Percentiles rank a stretch among this genome's conserved stretches.
phyloP scores from a whole-genome alignment of 2,888 invertebrate genomes.

The Hanleya hanleyi region DNA sequence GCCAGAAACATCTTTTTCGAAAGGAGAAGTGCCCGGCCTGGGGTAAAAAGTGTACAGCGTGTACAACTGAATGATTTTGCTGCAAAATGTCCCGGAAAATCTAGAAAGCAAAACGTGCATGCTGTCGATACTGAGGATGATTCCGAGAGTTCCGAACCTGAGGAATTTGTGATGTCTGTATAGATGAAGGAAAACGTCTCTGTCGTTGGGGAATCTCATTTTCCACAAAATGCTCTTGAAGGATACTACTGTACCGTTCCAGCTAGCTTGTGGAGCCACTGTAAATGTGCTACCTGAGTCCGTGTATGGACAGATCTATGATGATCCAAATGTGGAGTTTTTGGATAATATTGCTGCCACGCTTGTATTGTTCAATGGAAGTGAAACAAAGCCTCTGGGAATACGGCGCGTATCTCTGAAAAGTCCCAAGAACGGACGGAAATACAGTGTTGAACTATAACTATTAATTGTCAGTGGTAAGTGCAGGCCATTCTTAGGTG shows the following conservation, averaged over 20 bases:
- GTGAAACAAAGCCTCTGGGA: slow-evolving; percentile 26
- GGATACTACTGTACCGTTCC: too few relatives aligned
- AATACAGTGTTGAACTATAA: slow-evolving; percentile 27
- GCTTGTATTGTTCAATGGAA: slow-evolving; percentile 28
- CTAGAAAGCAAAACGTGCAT: too few relatives aligned
- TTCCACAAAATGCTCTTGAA: too few relatives aligned
- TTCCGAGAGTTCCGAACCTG: neutral
- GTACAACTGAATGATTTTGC: slow-evolving; percentile 22
- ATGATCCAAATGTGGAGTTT: too few relatives aligned
- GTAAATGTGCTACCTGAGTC: too few relatives aligned
- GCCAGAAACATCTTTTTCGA: too few relatives aligned
- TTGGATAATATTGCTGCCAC: slow-evolving; percentile 14
- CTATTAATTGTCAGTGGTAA: slow-evolving; percentile 13
- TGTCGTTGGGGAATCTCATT: slow-evolving; percentile 16
- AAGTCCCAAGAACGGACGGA: slow-evolving; percentile 17
- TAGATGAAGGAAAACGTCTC: too few relatives aligned
- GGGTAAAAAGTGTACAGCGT: slow-evolving; percentile 7
- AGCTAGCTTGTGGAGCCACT: too few relatives aligned
- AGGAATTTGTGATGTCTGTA: too few relatives aligned
- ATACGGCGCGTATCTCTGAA: slow-evolving; percentile 9
- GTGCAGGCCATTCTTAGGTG: too few relatives aligned
- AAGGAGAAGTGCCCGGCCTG: too few relatives aligned
- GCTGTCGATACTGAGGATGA: neutral
- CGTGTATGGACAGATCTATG: too few relatives aligned
- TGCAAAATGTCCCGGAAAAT: slow-evolving; percentile 1